phyloP scores from a whole-genome alignment of 1,140 invertebrate genomes.

The Ectropis grisescens region DNA sequence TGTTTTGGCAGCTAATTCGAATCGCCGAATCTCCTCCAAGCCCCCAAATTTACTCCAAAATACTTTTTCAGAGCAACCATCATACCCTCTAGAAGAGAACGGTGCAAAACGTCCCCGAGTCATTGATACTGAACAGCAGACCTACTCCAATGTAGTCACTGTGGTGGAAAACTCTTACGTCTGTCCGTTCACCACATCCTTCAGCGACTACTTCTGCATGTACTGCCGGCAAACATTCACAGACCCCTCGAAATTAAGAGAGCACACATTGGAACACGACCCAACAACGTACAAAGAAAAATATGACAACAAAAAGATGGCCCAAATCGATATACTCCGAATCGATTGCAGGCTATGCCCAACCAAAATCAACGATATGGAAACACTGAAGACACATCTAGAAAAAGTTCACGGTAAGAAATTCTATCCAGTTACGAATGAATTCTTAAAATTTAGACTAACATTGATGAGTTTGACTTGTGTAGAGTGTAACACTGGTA shows the following conservation, averaged over 20 bases:
- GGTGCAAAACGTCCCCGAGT: neutral
- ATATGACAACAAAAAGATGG: constrained; percentile 41
- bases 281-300: constrained; percentile 38
- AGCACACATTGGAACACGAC: constrained; percentile 42
- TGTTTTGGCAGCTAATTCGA: no score
- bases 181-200: constrained; percentile 44
- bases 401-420: constrained; percentile 21
- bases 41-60: no score
- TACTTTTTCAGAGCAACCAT: constrained; percentile 8
- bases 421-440: constrained; percentile 20
- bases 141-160: constrained; percentile 29
- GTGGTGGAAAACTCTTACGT: constrained; percentile 46
- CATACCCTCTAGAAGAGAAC: neutral
- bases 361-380: constrained; percentile 42
- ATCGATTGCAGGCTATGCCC: constrained; percentile 47
- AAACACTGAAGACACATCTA: constrained; percentile 35
- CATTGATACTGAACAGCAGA: constrained; percentile 34
- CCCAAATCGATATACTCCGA: constrained; percentile 54
- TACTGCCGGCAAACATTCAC: constrained; percentile 53
- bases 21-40: no score
- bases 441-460: constrained; percentile 29
- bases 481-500: constrained; percentile 24
- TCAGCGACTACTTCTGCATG: constrained; percentile 50
- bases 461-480: constrained; percentile 22
- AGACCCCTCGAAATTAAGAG: constrained; percentile 39